phyloP scores from a whole-genome alignment of 2,888 invertebrate species.

The Carcina quercana region DNA sequence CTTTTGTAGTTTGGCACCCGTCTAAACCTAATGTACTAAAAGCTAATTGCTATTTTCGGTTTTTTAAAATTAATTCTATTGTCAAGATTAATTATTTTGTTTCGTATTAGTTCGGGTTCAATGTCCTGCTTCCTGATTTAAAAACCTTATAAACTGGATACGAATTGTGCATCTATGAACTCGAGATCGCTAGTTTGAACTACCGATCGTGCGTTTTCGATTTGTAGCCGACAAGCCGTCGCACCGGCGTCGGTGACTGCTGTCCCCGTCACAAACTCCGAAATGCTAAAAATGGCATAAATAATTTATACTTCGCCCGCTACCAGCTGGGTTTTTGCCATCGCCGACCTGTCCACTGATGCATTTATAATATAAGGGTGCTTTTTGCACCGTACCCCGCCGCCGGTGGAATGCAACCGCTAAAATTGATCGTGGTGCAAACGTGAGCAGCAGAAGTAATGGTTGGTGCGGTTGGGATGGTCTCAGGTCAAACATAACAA shows the following conservation, averaged over 20 bases:
- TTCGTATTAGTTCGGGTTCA: too few relatives aligned
- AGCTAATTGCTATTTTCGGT: not conserved
- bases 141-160: too few relatives aligned
- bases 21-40: too few relatives aligned
- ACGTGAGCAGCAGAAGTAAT: conserved; percentile 66
- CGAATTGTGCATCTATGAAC: too few relatives aligned
- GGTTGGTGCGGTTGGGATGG: too few relatives aligned
- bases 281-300: conserved; percentile 75
- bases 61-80: not conserved
- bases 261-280: conserved; percentile 39
- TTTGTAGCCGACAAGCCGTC: conserved; percentile 1
- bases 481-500: too few relatives aligned
- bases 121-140: too few relatives aligned
- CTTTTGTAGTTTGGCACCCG: too few relatives aligned
- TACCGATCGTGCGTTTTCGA: conserved; percentile 1
- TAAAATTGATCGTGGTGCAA: conserved; percentile 72
- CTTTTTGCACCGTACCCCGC: conserved; percentile 65
- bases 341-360: conserved; percentile 70
- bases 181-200: not conserved
- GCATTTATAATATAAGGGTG: conserved; percentile 75
- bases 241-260: conserved; percentile 1
- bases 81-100: too few relatives aligned
- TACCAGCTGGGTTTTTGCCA: conserved; percentile 64
- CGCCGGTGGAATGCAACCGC: conserved; percentile 68
- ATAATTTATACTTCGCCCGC: conserved; percentile 69